These are phyloP conservation scores for Ganaspis sp. DNA, from an alignment of 1,140 invertebrate species.

Conservation along the genomic window DNA sequence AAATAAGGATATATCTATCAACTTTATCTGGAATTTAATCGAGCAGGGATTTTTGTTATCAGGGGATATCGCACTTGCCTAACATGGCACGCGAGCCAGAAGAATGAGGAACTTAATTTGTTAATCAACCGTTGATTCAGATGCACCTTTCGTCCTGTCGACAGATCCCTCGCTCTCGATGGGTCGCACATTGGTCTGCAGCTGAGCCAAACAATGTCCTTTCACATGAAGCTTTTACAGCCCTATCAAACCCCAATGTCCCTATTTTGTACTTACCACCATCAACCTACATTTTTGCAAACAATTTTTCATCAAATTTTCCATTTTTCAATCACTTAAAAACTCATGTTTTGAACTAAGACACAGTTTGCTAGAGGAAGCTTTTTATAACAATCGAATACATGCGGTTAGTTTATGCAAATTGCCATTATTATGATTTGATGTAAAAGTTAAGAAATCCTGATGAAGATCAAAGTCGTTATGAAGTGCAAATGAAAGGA, in stretches of 20 bases:
- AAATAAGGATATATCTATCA: constrained; percentile 7
- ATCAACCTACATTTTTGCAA: constrained; percentile 51
- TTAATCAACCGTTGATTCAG: constrained; percentile 75
- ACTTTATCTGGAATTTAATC: constrained; percentile 39
- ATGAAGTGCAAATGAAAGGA: too few relatives aligned
- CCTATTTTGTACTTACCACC: constrained; percentile 49
- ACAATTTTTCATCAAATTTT: neutral
- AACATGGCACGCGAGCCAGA: constrained; percentile 55
- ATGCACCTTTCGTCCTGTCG: constrained; percentile 70
- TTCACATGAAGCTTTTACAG: constrained; percentile 76
- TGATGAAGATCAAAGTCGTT: too few relatives aligned
- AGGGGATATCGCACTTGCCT: constrained; percentile 52
- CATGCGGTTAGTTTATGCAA: too few relatives aligned
- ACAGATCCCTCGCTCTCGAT: constrained; percentile 54
- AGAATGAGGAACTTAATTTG: constrained; percentile 75
- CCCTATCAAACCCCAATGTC: constrained; percentile 59
- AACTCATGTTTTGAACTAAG: too few relatives aligned
- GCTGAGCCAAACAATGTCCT: constrained; percentile 75
- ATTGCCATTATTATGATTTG: too few relatives aligned
- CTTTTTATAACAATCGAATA: too few relatives aligned
- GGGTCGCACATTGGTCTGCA: constrained; percentile 60
- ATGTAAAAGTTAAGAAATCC: too few relatives aligned
- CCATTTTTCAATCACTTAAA: neutral
- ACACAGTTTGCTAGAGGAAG: too few relatives aligned
- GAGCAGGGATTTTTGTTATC: constrained; percentile 58